Evolutionary conservation across 2,797 vertebrate genomes (phyloP), one percentile per base, ranked within the genome.

Genomic region (Thalassophryne amazonica): DNA sequence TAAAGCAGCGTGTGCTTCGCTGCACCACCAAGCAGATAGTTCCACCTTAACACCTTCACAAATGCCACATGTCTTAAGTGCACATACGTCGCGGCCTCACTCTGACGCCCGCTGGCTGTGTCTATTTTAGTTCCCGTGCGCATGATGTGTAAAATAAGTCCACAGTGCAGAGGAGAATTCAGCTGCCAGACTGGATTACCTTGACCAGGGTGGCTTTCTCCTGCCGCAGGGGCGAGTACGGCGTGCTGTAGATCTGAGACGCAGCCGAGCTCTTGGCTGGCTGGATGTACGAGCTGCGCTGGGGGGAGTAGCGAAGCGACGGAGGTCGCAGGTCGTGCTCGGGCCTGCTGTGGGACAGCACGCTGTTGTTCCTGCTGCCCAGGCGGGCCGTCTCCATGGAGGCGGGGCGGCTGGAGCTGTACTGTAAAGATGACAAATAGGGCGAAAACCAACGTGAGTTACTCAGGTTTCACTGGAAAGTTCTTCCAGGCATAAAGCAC

Each of bases 241-340:
- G 93, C 4, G 81, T 92, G 27, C 88, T 91, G 89, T 95, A 94
- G 60, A 91, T 40, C 0, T 90, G 86, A 25, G 89, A 91, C 16
- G 51, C 30, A 39, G 7, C 40, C 0, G 73, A 48, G 30, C 69
- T 84, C 8, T 88, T 84, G 0, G 20, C 9, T 1, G 89, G 59
- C 31, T 88, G 76, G 1, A 78, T 71, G 32, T 87, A 86, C 47
- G 81, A 72, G 42, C 59, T 43, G 8, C 53, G 84, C 47, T 91
- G 89, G 0, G 78, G 38, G 3, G 92, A 91, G 78, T 84, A 66
- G 53, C 79, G 81, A 7, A 80, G 55, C 0, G 89, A 87, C 22
- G 78, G 23, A 33, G 88, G 91, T 59, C 74, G 88, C 1, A 73
- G 47, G 29, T 87, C 83, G 0, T 63, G 69, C 2, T 84, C 68